phyloP scores from a whole-genome alignment of 2,113 vertebrate species.

The Burhinus oedicnemus region DNA sequence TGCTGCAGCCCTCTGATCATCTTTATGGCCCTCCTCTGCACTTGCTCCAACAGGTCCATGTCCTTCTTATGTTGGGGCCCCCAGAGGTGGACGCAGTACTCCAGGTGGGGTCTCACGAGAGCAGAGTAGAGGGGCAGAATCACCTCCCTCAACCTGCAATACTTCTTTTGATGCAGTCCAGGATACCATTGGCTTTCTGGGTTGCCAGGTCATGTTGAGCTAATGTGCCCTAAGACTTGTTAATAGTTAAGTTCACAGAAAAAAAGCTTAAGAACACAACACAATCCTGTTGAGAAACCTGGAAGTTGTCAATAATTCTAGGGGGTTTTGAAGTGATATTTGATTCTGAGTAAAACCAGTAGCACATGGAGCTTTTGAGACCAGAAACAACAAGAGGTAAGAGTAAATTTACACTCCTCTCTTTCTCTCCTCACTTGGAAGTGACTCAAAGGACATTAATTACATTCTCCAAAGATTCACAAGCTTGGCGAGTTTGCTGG shows the following conservation, averaged over 20 bases:
- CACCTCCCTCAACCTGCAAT: neutral
- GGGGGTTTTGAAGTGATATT: neutral
- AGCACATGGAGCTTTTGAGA: neutral
- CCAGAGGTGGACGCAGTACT: neutral
- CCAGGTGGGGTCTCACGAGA: neutral
- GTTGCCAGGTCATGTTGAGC: neutral
- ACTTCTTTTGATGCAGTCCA: neutral
- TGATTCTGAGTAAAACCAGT: neutral
- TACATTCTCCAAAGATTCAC: slow-evolving; percentile 26
- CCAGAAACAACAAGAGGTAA: neutral
- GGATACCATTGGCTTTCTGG: neutral
- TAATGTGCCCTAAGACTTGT: neutral
- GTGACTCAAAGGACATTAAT: slow-evolving; percentile 36
- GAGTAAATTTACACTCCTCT: neutral
- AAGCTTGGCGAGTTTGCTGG: neutral
- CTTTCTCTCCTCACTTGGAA: slow-evolving; percentile 27
- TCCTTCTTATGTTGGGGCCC: neutral
- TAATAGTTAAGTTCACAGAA: neutral
- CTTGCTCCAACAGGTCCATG: neutral
- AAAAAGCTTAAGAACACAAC: neutral
- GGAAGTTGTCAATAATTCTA: neutral
- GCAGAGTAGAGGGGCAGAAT: neutral
- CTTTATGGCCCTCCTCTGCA: neutral
- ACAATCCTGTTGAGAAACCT: neutral
- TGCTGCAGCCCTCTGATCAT: neutral